Evolutionary conservation across 2,113 vertebrate species (phyloP), one percentile per base, ranked within the genome.

Genomic region (Hippolais icterina): DNA sequence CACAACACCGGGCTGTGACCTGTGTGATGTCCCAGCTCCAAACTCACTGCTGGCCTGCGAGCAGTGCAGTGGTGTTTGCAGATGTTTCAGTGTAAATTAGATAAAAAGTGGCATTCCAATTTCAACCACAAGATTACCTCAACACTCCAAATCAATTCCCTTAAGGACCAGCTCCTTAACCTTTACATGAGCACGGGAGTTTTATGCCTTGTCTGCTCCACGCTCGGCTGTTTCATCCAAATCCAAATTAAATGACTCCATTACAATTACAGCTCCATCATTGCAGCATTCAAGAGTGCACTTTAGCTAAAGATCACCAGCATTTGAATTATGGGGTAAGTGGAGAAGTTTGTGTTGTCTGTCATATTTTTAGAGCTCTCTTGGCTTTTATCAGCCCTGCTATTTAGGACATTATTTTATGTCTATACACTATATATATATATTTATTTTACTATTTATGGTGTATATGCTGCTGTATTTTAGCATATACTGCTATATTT

Each of bases 171-270:
- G 59, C 80, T 86, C 54, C 77, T 89, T 95, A 71, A 94, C 76
- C 83, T 83, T 89, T 74, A 37, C 23, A 33, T 11, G 66, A 82
- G 70, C 33, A n/a, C 44, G 6, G 35, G 13, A 11, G 89, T 61
- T 93, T 91, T 84, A 66, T 71, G 79, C 65, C 57, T 66, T 68
- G 89, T 35, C 79, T 57, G 74, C 54, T 17, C 35, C 0, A 0
- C 50, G 33, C 75, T 76, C 7, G 17, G 35, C 25, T 33, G 24
- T 76, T 94, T 89, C 85, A 69, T 95, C 90, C 92, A 29, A 16
- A 84, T 95, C 91, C 89, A 94, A 97, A 95, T 95, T 84, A 96
- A 96, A 94, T 64, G 33, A 57, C 79, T 96, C 95, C 89, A 46
- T 96, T 94, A 91, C 71, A 75, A 74, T 86, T 90, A 95, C 65